Evolutionary conservation across 2,113 vertebrate species (phyloP).

Genomic region (Jacana jacana): DNA sequence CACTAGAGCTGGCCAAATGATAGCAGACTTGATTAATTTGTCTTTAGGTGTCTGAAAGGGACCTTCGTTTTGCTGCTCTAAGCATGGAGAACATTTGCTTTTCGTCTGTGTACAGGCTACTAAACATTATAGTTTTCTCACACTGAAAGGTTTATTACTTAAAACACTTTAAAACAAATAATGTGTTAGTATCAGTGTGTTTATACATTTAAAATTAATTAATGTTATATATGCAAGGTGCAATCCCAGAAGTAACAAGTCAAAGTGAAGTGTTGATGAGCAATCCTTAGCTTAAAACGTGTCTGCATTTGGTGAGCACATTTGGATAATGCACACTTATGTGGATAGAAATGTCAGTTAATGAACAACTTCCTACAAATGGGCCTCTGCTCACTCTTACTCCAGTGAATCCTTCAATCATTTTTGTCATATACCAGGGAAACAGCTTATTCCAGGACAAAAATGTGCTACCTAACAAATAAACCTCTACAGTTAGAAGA

Average conservation of each 20-base stretch:
- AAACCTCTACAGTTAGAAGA: neutral
- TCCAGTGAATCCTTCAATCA: neutral
- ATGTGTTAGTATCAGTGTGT: neutral
- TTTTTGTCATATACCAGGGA: neutral
- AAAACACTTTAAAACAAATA: neutral
- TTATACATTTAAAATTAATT: neutral
- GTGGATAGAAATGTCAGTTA: neutral
- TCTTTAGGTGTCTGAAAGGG: neutral
- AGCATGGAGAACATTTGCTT: neutral
- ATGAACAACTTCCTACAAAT: neutral
- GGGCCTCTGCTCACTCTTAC: neutral
- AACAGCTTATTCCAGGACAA: neutral
- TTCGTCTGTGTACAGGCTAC: neutral
- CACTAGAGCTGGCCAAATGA: neutral
- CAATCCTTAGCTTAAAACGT: neutral
- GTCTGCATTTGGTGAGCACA: neutral
- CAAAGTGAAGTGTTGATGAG: neutral
- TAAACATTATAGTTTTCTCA: neutral
- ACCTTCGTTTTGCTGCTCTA: neutral
- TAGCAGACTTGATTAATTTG: neutral
- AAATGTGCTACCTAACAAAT: neutral
- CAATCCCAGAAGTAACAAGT: neutral
- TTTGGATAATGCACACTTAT: rapidly evolving
- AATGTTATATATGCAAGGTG: neutral
- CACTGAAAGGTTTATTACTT: neutral